These are phyloP conservation scores for Tapirus indicus DNA, from an alignment of 2,797 vertebrate genomes.

Conservation along the genomic window DNA sequence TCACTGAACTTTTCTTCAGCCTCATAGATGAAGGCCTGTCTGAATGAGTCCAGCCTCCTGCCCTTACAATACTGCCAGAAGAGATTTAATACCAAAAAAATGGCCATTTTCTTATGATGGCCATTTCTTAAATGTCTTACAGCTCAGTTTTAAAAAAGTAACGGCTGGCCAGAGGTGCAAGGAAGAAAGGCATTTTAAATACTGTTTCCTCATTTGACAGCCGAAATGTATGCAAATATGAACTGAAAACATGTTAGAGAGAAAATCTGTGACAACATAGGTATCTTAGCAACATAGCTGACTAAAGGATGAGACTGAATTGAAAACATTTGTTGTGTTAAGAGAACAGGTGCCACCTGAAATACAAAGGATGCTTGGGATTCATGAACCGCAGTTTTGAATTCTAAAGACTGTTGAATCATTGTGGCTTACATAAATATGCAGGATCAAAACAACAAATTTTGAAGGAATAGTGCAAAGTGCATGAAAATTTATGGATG, in stretches of 20 bases:
- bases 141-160: slow-evolving; percentile 14
- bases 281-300: slow-evolving; percentile 87
- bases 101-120: not conserved
- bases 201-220: slow-evolving; percentile 49
- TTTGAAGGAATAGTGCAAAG: slow-evolving; percentile 59
- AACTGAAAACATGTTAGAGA: slow-evolving; percentile 78
- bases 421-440: slow-evolving; percentile 74
- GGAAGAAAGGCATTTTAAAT: slow-evolving; percentile 63
- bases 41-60: not conserved
- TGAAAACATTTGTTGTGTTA: slow-evolving; percentile 76
- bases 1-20: slow-evolving; percentile 8
- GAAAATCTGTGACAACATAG: slow-evolving; percentile 78
- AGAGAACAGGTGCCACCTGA: slow-evolving; percentile 80
- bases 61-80: not conserved
- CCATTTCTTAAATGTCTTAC: not conserved
- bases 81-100: slow-evolving; percentile 33
- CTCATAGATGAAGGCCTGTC: not conserved
- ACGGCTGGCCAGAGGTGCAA: not conserved
- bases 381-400: slow-evolving; percentile 79
- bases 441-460: slow-evolving; percentile 72
- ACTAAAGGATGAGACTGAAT: slow-evolving; percentile 77
- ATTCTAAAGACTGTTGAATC: slow-evolving; percentile 76
- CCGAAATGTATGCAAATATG: slow-evolving; percentile 71
- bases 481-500: slow-evolving; percentile 64
- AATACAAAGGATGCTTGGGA: slow-evolving; percentile 76